A percentile compares a stretch with the other conserved stretches of the same genome.
These are phyloP conservation scores for Paedocypris micromegethes DNA, from an alignment of 2,797 vertebrate genomes.

Conservation along the genomic window DNA sequence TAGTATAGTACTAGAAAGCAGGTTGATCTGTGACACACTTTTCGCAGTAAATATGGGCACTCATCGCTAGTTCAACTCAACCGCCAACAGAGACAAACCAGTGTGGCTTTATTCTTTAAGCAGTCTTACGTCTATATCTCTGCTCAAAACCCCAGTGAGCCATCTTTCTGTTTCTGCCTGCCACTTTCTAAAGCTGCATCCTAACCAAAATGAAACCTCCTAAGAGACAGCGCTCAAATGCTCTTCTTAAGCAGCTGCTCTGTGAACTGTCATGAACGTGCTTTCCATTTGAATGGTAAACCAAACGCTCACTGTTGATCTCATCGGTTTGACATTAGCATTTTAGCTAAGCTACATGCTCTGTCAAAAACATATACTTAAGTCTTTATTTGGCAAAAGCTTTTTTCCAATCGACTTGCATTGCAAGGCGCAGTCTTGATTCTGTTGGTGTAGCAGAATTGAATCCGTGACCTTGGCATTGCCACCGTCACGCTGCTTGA, in stretches of 20 bases:
- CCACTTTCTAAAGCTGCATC: background rate
- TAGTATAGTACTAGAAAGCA: background rate
- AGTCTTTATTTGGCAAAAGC: background rate
- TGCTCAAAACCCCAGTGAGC: slow-evolving; percentile 12
- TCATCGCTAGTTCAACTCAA: background rate
- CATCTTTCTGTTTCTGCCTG: slow-evolving; percentile 6
- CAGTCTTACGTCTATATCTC: slow-evolving; percentile 6
- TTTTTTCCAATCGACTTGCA: slow-evolving; percentile 2
- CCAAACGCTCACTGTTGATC: slow-evolving; percentile 2
- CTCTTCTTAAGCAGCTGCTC: background rate
- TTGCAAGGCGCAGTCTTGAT: too few species aligned
- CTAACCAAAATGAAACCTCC: slow-evolving; percentile 9
- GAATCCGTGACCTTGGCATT: too few species aligned
- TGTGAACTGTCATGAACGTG: background rate
- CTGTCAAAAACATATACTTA: background rate
- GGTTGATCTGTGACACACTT: slow-evolving; percentile 3
- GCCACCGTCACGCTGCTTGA: too few species aligned
- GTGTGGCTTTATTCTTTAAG: slow-evolving; percentile 4
- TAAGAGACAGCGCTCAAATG: slow-evolving; percentile 13
- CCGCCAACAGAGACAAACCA: background rate
- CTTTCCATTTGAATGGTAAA: slow-evolving; percentile 11
- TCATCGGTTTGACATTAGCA: background rate
- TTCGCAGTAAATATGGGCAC: background rate
- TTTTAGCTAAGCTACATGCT: background rate
- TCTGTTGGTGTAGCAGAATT: too few species aligned